Base-by-base conservation (phyloP, 1,140 invertebrate genomes). In the Eupristina koningsbergeri region DNA sequence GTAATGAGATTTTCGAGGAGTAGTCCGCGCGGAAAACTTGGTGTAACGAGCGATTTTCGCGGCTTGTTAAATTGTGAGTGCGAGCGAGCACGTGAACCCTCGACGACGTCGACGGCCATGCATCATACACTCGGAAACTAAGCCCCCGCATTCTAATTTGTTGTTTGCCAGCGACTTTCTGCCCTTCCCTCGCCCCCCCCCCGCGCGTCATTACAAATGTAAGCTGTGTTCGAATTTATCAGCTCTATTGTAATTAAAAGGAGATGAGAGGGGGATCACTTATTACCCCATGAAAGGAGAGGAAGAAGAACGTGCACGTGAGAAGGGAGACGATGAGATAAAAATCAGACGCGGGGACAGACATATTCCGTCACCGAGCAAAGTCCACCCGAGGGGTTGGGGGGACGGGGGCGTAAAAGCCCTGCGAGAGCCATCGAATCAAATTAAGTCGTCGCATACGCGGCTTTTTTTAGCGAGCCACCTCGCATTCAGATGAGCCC, bases 401-500 rank as follows among this genome's bases (percentile, higher is more conserved):
- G 41, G 36, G 41, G 15, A 71, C 17, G 22, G 71, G 13, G 2
- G 45, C 3, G 7, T n/a, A 73, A 39, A 34, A 36, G 9, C 9
- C 39, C 19, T 26, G 13, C 29, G 45, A 74, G 15, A 64, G 61
- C 63, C 76, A 67, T 85, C 45, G 53, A 81, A 85, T 79, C 47
- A 63, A 83, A 83, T 83, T 79, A 79, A 78, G 76, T 45, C 76
- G 82, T 78, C 82, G 80, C 75, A 39, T 83, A 74, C 78, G 45
- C 67, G 29, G 71, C 26, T 17, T 80, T 73, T 76, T 82, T 78
- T 71, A 71, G 11, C 19, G 39, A 36, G 9, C 86, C 84, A 86
- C 86, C 71, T 82, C 86, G 89, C 88, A 89, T 89, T 89, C 89
- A 88, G 88, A 89, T 89, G 89, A 90, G 89, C 88, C 88, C 87